Conservation (phyloP, 2,797 vertebrate species). For the Mionectes olivaceus region DNA sequence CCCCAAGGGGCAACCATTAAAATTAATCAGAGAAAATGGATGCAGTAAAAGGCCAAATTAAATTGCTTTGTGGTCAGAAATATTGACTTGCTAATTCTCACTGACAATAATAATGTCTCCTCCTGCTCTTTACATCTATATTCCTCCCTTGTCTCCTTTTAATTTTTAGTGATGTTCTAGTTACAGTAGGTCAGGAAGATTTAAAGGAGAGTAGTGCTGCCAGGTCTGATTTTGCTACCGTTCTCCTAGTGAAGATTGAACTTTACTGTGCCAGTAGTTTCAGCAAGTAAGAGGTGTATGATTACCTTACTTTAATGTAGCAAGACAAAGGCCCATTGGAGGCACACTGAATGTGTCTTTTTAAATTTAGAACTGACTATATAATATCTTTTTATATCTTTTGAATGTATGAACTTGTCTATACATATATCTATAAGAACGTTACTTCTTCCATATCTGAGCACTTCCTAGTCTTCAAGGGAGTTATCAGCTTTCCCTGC, state of each 20-base stretch:
- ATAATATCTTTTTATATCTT: not conserved
- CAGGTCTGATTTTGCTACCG: not conserved
- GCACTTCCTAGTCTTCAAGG: not conserved
- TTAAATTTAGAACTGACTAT: not conserved
- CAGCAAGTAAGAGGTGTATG: not conserved
- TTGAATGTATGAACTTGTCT: not conserved
- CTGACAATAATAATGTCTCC: slow-evolving; percentile 11
- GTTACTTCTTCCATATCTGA: not conserved
- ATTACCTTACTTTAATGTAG: not conserved
- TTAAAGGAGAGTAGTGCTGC: not conserved
- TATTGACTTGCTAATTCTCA: slow-evolving; percentile 23
- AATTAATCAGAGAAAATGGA: slow-evolving; percentile 41
- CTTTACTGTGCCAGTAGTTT: not conserved
- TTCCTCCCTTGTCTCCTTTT: slow-evolving; percentile 38
- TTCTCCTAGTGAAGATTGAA: not conserved
- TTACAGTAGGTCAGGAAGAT: not conserved
- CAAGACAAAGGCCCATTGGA: not conserved
- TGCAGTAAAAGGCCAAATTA: slow-evolving; percentile 34
- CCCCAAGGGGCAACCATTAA: not conserved
- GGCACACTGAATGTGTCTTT: not conserved
- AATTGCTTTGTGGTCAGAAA: slow-evolving; percentile 46
- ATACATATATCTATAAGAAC: not conserved
- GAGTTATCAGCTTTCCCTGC: not conserved
- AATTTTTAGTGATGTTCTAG: slow-evolving; percentile 20
- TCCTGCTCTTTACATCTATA: not conserved